A percentile compares a stretch with the other conserved stretches of the same genome.
These are phyloP conservation scores for Polydrusus tereticollis DNA, from an alignment of 2,888 invertebrate genomes.

Conservation along the genomic window DNA sequence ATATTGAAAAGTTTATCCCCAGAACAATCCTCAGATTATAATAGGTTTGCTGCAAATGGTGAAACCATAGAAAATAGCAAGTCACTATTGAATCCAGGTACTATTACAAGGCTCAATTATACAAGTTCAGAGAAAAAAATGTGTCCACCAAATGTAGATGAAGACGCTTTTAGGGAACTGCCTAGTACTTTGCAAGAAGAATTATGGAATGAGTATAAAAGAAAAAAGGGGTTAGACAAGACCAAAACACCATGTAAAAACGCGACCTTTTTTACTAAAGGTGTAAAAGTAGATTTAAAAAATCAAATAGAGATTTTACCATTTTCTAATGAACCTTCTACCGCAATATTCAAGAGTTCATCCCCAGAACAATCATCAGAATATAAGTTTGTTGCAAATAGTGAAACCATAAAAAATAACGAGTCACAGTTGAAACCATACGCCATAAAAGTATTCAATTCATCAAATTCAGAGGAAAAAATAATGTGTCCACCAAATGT, in stretches of 20 bases:
- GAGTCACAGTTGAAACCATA: constrained; percentile 77
- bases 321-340: too few relatives aligned
- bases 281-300: too few relatives aligned
- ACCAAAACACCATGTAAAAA: constrained; percentile 69
- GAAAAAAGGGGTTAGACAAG: constrained; percentile 52
- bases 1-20: constrained; percentile 71
- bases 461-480: constrained; percentile 65
- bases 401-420: too few relatives aligned
- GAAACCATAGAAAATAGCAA: constrained; percentile 68
- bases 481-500: constrained; percentile 74
- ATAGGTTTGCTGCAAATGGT: constrained; percentile 63
- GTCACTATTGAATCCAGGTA: constrained; percentile 76
- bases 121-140: constrained; percentile 65
- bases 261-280: too few relatives aligned
- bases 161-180: constrained; percentile 78
- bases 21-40: constrained; percentile 84
- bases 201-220: constrained; percentile 77
- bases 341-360: too few relatives aligned
- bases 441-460: constrained; percentile 68
- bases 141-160: constrained; percentile 78
- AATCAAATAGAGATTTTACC: too few relatives aligned
- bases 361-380: too few relatives aligned
- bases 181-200: constrained; percentile 82
- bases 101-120: constrained; percentile 67
- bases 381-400: too few relatives aligned